phyloP scores from a whole-genome alignment of 2,113 vertebrate genomes.

The Sarotherodon lohbergeri region DNA sequence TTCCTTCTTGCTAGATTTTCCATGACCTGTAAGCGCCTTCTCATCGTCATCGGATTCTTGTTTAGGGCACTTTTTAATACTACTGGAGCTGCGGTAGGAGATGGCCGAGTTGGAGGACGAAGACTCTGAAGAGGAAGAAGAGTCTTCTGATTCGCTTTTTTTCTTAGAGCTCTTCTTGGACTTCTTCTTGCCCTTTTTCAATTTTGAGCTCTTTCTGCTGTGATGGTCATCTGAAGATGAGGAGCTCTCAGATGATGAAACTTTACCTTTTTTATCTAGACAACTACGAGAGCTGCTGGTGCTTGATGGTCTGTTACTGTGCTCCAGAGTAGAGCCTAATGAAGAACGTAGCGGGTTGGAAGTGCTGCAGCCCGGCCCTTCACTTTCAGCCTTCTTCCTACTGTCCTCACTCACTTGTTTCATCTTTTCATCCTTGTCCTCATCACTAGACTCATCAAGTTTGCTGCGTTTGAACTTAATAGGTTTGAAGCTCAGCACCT shows the following conservation, averaged over 20 bases:
- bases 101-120: slow-evolving; percentile 77
- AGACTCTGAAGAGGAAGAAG: slow-evolving; percentile 75
- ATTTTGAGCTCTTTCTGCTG: slow-evolving; percentile 69
- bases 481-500: slow-evolving; percentile 92
- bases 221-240: slow-evolving; percentile 64
- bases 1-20: slow-evolving; percentile 70
- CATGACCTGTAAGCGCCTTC: neutral
- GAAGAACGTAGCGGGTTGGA: slow-evolving; percentile 76
- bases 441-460: slow-evolving; percentile 78
- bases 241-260: slow-evolving; percentile 63
- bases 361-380: slow-evolving; percentile 37
- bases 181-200: slow-evolving; percentile 66
- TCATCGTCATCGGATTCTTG: slow-evolving; percentile 51
- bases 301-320: slow-evolving; percentile 61
- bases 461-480: slow-evolving; percentile 81
- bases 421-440: slow-evolving; percentile 55
- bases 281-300: slow-evolving; percentile 53
- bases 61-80: slow-evolving; percentile 80
- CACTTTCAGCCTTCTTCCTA: slow-evolving; percentile 66
- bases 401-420: slow-evolving; percentile 52
- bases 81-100: slow-evolving; percentile 88
- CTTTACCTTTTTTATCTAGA: slow-evolving; percentile 63
- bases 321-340: slow-evolving; percentile 76
- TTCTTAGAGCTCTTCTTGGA: slow-evolving; percentile 74
- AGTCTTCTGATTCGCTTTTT: slow-evolving; percentile 76